Evolutionary conservation across 2,888 invertebrate species (phyloP).

Genomic region (Drosophila mimica): DNA sequence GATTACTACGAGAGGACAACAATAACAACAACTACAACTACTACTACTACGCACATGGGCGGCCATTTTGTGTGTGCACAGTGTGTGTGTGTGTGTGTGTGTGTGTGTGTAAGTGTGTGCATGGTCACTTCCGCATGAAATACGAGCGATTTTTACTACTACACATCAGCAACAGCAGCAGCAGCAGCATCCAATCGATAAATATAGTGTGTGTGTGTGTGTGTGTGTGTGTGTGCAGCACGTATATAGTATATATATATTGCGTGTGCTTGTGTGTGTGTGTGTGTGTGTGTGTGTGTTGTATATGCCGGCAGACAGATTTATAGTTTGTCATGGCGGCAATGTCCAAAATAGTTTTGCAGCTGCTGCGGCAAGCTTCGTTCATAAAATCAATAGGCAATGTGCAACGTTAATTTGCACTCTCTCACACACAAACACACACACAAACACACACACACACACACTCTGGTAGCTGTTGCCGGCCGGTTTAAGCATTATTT

Average conservation of each 20-base stretch:
- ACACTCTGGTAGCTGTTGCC: constrained; percentile 17
- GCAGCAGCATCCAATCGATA: constrained; percentile 71
- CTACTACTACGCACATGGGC: constrained; percentile 60
- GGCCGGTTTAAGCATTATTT: constrained; percentile 67
- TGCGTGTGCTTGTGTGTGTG: not conserved
- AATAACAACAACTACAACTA: constrained; percentile 15
- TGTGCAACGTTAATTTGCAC: constrained; percentile 30
- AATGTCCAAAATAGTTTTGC: constrained; percentile 68
- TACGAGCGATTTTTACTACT: constrained; percentile 79
- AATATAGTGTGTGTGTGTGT: constrained; percentile 74
- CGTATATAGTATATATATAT: constrained; percentile 23
- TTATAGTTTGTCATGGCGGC: constrained; percentile 77
- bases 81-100: constrained; percentile 17
- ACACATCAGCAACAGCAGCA: constrained; percentile 67
- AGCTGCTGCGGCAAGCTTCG: constrained; percentile 48
- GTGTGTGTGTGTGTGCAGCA: constrained; percentile 46
- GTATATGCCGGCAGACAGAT: constrained; percentile 76
- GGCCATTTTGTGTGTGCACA: constrained; percentile 50
- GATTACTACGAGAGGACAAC: constrained; percentile 50
- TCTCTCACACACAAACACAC: constrained; percentile 1
- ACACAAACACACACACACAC: not conserved
- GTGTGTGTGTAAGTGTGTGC: constrained; percentile 23
- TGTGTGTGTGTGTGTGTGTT: constrained; percentile 22
- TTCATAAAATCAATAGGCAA: constrained; percentile 77
- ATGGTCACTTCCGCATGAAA: constrained; percentile 81